phyloP scores from a whole-genome alignment of 2,113 vertebrate genomes.

The Megaptera novaeangliae region DNA sequence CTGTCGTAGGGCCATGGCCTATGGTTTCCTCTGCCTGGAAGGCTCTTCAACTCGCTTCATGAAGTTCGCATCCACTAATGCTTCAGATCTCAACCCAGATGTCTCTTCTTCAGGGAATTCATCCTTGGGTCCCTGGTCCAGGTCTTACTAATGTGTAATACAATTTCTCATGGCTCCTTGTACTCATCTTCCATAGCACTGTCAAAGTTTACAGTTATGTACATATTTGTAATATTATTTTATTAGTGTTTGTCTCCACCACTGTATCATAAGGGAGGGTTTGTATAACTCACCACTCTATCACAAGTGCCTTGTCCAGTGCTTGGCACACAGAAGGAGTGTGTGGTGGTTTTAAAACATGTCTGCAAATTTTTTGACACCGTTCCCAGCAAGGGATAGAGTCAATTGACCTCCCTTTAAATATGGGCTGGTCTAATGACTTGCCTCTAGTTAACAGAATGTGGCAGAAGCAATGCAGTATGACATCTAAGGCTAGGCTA shows the following conservation, averaged over 20 bases:
- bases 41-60: background rate
- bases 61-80: background rate
- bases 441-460: background rate
- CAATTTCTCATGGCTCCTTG: background rate
- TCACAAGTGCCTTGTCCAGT: background rate
- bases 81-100: background rate
- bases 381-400: background rate
- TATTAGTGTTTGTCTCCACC: background rate
- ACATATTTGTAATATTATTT: background rate
- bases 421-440: background rate
- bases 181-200: background rate
- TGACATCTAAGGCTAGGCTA: background rate
- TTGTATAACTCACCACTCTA: background rate
- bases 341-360: background rate
- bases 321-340: background rate
- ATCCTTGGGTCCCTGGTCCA: background rate
- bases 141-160: background rate
- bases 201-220: background rate
- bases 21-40: background rate
- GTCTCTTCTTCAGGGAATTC: background rate
- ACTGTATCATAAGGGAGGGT: background rate
- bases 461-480: background rate
- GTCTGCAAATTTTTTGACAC: background rate
- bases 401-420: background rate
- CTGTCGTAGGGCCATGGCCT: background rate